Evolutionary conservation across 2,888 invertebrate species (phyloP).

Genomic region (Choristoneura rosaceana): DNA sequence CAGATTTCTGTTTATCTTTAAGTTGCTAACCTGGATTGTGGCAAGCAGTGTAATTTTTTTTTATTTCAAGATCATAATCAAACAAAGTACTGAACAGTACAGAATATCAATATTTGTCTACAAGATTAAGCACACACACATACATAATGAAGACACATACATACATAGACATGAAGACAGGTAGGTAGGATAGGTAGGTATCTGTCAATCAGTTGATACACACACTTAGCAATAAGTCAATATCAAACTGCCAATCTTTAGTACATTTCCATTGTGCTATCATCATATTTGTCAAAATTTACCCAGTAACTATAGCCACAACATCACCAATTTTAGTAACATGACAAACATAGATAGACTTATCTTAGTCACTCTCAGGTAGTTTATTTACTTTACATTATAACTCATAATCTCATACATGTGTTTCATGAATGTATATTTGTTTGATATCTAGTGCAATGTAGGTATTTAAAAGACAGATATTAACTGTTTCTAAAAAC

Average conservation of each 20-base stretch:
- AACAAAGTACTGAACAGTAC: too few species aligned
- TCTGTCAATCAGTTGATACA: neutral
- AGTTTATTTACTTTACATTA: slow-evolving; percentile 8
- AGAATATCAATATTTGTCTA: too few species aligned
- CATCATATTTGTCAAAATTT: slow-evolving; percentile 10
- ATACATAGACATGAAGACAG: too few species aligned
- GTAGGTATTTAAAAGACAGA: neutral
- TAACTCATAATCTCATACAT: slow-evolving; percentile 2
- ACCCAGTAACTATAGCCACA: slow-evolving; percentile 4
- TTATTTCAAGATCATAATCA: too few species aligned
- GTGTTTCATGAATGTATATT: neutral
- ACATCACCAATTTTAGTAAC: slow-evolving; percentile 22
- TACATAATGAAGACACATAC: too few species aligned
- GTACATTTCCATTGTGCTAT: slow-evolving; percentile 14
- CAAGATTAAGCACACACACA: too few species aligned
- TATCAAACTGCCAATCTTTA: slow-evolving; percentile 3
- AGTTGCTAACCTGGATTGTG: too few species aligned
- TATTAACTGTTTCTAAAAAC: too few species aligned
- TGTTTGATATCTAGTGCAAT: neutral
- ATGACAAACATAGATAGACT: slow-evolving; percentile 30
- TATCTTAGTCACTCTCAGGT: slow-evolving; percentile 25
- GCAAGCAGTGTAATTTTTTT: too few species aligned
- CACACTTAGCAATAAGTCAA: neutral
- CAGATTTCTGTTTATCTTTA: too few species aligned
- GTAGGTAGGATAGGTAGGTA: too few species aligned